These are phyloP conservation scores for Hirundo rustica DNA, from an alignment of 2,797 vertebrate species.

Conservation along the genomic window DNA sequence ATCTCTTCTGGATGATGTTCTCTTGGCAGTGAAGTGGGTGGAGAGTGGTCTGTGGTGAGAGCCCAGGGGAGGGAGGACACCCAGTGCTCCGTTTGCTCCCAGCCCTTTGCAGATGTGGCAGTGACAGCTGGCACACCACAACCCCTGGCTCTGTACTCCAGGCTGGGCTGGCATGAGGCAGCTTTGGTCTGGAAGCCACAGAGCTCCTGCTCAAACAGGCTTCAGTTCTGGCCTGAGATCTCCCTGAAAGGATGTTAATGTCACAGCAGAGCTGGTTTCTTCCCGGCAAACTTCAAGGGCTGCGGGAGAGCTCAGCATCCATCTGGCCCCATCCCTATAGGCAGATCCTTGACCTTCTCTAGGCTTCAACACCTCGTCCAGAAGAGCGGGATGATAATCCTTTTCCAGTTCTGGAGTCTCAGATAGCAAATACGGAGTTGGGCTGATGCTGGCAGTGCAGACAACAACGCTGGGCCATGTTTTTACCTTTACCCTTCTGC, in stretches of 20 bases:
- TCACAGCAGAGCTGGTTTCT: neutral
- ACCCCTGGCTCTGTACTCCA: neutral
- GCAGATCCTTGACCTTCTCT: constrained; percentile 40
- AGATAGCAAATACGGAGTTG: neutral
- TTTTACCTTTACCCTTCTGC: neutral
- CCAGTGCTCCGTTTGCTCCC: neutral
- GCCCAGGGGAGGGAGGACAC: neutral
- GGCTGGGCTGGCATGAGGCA: neutral
- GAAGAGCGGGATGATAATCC: constrained; percentile 18
- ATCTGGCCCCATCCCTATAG: constrained; percentile 1
- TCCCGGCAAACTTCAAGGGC: neutral
- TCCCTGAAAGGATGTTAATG: neutral
- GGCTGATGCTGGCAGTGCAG: neutral
- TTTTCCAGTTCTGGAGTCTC: neutral
- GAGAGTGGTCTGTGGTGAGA: neutral
- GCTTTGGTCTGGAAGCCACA: neutral
- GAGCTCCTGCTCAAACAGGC: neutral
- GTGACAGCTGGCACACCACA: neutral
- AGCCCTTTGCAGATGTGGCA: neutral
- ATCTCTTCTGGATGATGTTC: neutral
- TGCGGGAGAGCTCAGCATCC: neutral
- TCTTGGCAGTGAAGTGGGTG: neutral
- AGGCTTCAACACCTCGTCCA: neutral
- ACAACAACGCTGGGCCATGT: neutral
- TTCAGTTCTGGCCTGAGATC: neutral